Percentiles rank a stretch among this genome's conserved stretches.
These are phyloP conservation scores for Pycnomerus fuliginosus DNA, from an alignment of 2,888 invertebrate species.

Conservation along the genomic window DNA sequence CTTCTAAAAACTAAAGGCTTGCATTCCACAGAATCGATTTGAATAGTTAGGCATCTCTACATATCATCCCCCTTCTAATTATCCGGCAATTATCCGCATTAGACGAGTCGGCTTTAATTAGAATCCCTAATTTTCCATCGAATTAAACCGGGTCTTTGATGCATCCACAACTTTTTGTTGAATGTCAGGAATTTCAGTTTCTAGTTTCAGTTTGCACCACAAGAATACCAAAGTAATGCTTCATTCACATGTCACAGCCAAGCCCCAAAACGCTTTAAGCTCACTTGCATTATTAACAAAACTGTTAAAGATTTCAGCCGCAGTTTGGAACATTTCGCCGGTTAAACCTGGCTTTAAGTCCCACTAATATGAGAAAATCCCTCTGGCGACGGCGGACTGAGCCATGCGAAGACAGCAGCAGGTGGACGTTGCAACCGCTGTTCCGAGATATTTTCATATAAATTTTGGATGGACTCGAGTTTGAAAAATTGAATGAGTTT, in stretches of 20 bases:
- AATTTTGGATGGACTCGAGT: slow-evolving; percentile 26
- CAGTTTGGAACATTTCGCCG: slow-evolving; percentile 8
- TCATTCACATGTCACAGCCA: slow-evolving; percentile 25
- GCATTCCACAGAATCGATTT: too few species aligned
- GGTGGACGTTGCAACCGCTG: slow-evolving; percentile 25
- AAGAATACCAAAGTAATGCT: slow-evolving; percentile 25
- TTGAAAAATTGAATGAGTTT: slow-evolving; percentile 27
- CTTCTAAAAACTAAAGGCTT: too few species aligned
- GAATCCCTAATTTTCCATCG: slow-evolving; percentile 35
- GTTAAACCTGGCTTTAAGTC: slow-evolving; percentile 13
- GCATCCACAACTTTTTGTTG: slow-evolving; percentile 37
- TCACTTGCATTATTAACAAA: slow-evolving; percentile 1
- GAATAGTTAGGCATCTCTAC: slow-evolving; percentile 6
- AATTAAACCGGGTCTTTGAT: slow-evolving; percentile 34
- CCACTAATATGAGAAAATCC: slow-evolving; percentile 25
- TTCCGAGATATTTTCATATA: slow-evolving; percentile 21
- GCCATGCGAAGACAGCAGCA: slow-evolving; percentile 27
- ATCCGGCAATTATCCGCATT: slow-evolving; percentile 27
- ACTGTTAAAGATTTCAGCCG: slow-evolving; percentile 4
- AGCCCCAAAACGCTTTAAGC: not conserved
- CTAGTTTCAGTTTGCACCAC: slow-evolving; percentile 29
- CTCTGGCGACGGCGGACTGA: slow-evolving; percentile 10
- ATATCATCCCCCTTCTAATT: slow-evolving; percentile 15
- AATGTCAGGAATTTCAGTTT: slow-evolving; percentile 31
- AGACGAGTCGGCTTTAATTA: slow-evolving; percentile 35